phyloP scores from a whole-genome alignment of 2,797 vertebrate species.

The Diceros bicornis region DNA sequence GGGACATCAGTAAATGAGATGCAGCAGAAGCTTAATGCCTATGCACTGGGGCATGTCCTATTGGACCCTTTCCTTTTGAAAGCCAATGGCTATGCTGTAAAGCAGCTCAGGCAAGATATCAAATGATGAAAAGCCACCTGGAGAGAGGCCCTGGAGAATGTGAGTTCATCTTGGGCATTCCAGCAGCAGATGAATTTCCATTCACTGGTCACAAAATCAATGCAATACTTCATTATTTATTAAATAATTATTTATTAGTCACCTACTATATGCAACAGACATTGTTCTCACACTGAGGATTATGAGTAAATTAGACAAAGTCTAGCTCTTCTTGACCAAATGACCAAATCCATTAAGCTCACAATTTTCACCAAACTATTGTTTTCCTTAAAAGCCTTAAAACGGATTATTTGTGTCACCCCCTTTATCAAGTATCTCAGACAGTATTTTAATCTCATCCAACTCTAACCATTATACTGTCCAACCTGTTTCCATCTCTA shows the following conservation, averaged over 20 bases:
- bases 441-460: conserved; percentile 52
- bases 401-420: conserved; percentile 41
- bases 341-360: conserved; percentile 38
- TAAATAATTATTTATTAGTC: background rate
- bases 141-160: background rate
- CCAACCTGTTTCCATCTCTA: conserved; percentile 37
- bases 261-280: background rate
- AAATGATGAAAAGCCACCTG: background rate
- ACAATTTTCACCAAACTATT: conserved; percentile 37
- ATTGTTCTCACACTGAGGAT: background rate
- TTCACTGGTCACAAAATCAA: conserved; percentile 11
- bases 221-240: background rate
- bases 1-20: conserved; percentile 16
- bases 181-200: background rate
- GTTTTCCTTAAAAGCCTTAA: conserved; percentile 59
- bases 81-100: background rate
- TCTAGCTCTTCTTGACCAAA: conserved; percentile 10
- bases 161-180: background rate
- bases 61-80: background rate
- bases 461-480: conserved; percentile 8
- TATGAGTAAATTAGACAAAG: conserved; percentile 48
- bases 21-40: background rate
- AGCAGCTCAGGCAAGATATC: background rate
- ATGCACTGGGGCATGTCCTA: background rate
- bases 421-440: conserved; percentile 14